A percentile compares a stretch with the other conserved stretches of the same genome.
phyloP scores from a whole-genome alignment of 1,140 invertebrate genomes.

The Hylaeus volcanicus region DNA sequence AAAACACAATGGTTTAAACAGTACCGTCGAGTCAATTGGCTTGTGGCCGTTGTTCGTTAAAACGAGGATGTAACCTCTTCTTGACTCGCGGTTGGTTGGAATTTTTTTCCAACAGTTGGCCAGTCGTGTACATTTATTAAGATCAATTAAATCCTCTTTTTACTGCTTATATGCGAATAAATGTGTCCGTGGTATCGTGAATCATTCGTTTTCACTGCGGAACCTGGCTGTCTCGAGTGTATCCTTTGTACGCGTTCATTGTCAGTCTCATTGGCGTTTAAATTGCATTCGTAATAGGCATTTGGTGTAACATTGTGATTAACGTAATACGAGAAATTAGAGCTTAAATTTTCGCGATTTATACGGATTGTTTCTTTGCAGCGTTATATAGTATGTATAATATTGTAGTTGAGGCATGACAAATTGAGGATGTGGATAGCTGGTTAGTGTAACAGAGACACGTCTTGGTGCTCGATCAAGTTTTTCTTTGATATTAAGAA shows the following conservation, averaged over 20 bases:
- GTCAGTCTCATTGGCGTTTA: neutral
- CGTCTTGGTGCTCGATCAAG: too few species aligned
- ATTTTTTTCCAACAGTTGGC: neutral
- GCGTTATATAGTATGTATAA: too few species aligned
- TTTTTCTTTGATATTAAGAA: too few species aligned
- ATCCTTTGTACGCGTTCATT: neutral
- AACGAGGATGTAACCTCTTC: constrained; percentile 1
- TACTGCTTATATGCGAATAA: neutral
- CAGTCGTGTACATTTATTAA: neutral
- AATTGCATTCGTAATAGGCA: neutral
- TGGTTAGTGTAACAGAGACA: too few species aligned
- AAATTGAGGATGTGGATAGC: neutral
- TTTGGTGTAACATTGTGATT: neutral
- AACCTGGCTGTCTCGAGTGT: neutral
- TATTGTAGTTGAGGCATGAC: constrained; percentile 9
- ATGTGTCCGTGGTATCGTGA: neutral
- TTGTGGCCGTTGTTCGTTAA: neutral
- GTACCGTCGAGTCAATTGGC: constrained; percentile 17
- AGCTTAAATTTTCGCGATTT: constrained; percentile 28
- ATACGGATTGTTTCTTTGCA: neutral
- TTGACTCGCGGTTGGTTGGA: neutral
- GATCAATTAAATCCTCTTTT: neutral
- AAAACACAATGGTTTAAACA: constrained; percentile 27
- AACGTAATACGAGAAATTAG: constrained; percentile 38
- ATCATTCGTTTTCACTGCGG: neutral